Evolutionary conservation across 1,140 invertebrate species (phyloP).

Genomic region (Phthorimaea operculella): DNA sequence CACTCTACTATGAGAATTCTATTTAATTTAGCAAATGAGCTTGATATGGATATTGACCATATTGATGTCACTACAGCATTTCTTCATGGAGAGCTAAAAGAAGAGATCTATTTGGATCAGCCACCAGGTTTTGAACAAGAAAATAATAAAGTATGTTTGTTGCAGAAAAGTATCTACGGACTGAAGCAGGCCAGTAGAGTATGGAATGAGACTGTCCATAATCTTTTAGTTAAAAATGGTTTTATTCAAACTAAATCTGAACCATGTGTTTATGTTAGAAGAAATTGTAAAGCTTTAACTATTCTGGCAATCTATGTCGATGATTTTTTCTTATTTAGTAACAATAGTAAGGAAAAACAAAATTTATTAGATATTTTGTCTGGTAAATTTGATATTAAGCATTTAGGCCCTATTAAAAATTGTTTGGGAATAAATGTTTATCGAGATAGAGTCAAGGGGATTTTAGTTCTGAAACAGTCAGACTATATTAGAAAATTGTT

Average conservation of each 20-base stretch:
- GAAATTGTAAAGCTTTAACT: constrained; percentile 2
- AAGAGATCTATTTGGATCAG: constrained; percentile 51
- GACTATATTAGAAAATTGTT: constrained; percentile 3
- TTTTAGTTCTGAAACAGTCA: neutral
- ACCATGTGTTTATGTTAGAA: constrained; percentile 18
- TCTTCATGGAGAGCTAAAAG: constrained; percentile 44
- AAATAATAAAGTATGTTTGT: constrained; percentile 11
- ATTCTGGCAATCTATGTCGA: constrained; percentile 24
- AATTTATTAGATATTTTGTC: neutral
- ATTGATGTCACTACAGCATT: constrained; percentile 50
- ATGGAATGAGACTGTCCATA: constrained; percentile 9
- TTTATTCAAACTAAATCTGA: constrained; percentile 15
- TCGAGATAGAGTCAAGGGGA: neutral
- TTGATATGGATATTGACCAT: too few species aligned
- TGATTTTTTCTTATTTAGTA: constrained; percentile 18
- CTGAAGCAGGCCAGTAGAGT: too few species aligned
- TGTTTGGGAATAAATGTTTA: neutral
- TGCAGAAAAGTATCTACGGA: constrained; percentile 8
- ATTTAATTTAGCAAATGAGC: too few species aligned
- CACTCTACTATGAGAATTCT: too few species aligned
- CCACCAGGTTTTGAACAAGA: constrained; percentile 27
- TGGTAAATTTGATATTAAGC: neutral
- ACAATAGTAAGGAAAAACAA: constrained; percentile 9
- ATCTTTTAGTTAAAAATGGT: constrained; percentile 4
- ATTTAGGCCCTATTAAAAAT: neutral